phyloP scores from a whole-genome alignment of 2,113 vertebrate genomes.

The Pteronura brasiliensis region DNA sequence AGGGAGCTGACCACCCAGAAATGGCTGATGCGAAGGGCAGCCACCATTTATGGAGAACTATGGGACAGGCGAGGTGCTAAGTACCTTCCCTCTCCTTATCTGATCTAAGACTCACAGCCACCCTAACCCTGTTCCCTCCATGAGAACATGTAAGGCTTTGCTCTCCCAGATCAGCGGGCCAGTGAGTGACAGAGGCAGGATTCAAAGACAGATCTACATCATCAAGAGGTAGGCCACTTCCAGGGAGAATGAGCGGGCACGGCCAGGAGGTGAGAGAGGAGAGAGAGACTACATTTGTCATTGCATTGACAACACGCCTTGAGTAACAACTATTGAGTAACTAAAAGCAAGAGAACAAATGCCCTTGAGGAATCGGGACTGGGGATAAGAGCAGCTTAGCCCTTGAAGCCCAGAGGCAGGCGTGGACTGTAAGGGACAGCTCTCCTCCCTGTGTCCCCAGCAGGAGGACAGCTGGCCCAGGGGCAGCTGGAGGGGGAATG shows the following conservation, averaged over 20 bases:
- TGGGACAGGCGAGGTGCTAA: not conserved
- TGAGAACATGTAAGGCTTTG: not conserved
- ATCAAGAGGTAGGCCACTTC: not conserved
- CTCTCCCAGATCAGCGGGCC: not conserved
- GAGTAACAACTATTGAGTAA: not conserved
- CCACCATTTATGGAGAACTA: rapidly evolving
- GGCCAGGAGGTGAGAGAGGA: not conserved
- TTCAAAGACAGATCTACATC: not conserved
- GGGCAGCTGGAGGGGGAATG: not conserved
- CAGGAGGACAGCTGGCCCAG: not conserved
- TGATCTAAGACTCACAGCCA: not conserved
- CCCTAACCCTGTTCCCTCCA: not conserved
- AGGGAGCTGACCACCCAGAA: not conserved
- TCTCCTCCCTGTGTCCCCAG: rapidly evolving
- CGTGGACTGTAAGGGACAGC: no score
- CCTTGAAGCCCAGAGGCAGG: not conserved
- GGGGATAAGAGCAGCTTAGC: not conserved
- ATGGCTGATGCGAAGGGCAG: rapidly evolving
- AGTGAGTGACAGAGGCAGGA: not conserved
- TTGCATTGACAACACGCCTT: not conserved
- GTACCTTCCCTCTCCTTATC: not conserved
- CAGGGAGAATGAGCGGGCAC: not conserved
- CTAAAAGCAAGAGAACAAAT: not conserved
- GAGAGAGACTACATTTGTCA: not conserved
- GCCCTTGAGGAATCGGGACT: rapidly evolving